phyloP scores from a whole-genome alignment of 2,113 vertebrate species.

The Urocynchramus pylzowi region DNA sequence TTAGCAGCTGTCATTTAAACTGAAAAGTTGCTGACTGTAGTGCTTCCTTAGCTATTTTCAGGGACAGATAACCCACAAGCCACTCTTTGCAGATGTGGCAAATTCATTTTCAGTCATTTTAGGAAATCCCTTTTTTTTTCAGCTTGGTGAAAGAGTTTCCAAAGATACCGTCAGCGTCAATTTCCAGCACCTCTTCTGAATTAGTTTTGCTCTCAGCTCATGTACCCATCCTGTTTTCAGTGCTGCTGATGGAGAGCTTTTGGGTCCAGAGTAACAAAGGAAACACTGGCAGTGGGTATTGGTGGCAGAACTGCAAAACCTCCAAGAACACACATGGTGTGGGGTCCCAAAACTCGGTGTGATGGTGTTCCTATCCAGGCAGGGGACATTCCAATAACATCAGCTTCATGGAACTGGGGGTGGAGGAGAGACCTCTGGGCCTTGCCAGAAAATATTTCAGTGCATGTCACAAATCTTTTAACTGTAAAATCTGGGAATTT shows the following conservation, averaged over 20 bases:
- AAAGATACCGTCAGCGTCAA: not conserved
- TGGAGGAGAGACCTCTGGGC: not conserved
- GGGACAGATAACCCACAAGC: not conserved
- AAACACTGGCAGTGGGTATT: not conserved
- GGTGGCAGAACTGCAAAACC: not conserved
- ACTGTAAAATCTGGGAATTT: not conserved
- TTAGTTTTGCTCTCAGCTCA: not conserved
- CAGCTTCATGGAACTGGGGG: not conserved
- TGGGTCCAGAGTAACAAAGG: not conserved
- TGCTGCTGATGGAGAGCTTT: not conserved
- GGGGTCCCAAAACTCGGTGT: not conserved
- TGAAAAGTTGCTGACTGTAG: not conserved
- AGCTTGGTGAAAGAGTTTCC: not conserved
- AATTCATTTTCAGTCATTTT: slow-evolving; percentile 16
- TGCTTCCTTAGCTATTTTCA: not conserved
- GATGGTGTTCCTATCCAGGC: not conserved
- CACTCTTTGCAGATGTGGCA: not conserved
- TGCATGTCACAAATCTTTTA: not conserved
- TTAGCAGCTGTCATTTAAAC: not conserved
- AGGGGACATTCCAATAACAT: not conserved
- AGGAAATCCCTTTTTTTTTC: slow-evolving; percentile 4
- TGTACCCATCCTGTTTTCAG: not conserved
- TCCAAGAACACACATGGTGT: not conserved
- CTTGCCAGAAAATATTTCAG: not conserved
- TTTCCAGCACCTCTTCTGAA: slow-evolving; percentile 13